These are phyloP conservation scores for Bucorvus abyssinicus DNA, from an alignment of 2,797 vertebrate species.

Conservation along the genomic window DNA sequence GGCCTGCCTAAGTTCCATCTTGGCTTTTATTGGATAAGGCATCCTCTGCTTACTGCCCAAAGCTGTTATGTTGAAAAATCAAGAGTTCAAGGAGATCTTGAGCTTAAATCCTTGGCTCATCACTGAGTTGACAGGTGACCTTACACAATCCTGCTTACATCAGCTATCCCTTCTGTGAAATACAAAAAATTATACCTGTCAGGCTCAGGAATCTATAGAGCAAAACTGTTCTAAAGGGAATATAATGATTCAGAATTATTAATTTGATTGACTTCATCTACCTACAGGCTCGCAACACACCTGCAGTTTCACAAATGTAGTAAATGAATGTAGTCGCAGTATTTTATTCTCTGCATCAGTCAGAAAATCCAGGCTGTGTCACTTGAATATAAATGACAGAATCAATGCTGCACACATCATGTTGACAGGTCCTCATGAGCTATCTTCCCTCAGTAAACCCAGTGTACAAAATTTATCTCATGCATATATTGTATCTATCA, in stretches of 20 bases:
- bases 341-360: background rate
- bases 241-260: background rate
- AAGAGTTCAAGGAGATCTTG: conserved; percentile 18
- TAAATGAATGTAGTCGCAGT: background rate
- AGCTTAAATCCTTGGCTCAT: conserved; percentile 7
- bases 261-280: background rate
- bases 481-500: accelerated
- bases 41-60: background rate
- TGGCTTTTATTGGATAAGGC: conserved; percentile 1
- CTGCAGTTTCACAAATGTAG: background rate
- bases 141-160: background rate
- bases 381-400: background rate
- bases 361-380: background rate
- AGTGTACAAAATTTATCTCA: background rate
- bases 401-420: background rate
- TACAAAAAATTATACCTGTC: background rate
- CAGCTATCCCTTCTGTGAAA: conserved; percentile 12
- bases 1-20: background rate
- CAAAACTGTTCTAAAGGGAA: background rate
- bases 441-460: background rate
- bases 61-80: conserved; percentile 18
- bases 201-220: background rate
- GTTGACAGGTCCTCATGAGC: background rate
- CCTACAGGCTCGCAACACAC: background rate
- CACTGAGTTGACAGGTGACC: background rate